Base-by-base conservation (phyloP, 2,797 vertebrate species). In the Heliangelus exortis region DNA sequence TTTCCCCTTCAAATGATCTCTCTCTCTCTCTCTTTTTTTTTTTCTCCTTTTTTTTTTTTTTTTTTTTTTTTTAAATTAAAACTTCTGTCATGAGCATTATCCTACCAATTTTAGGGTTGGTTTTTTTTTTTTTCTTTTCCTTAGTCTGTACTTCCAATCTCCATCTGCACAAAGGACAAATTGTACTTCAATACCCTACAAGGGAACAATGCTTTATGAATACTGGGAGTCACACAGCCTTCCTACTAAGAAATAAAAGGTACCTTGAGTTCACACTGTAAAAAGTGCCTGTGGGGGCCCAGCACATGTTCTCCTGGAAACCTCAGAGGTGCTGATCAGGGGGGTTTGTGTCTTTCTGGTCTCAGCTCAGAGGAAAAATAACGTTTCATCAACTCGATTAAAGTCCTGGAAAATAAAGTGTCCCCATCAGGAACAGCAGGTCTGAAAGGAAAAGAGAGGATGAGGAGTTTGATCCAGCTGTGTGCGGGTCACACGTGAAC, bases 1-100 rank as follows among this genome's bases (percentile, higher is more conserved):
- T 67, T 94, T 89, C 80, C 31, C 73, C n/a, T 91, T 58, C 58
- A 68, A 92, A 67, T 25, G 25, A 87, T 34, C 39, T 85, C 73
- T 57, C 69, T 26, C 39, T 14, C 36, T 36, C 36, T 36, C n/a
- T n/a, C n/a, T 36, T 39, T 39, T 39, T 39, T 12, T 13, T 41
- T 41, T 41, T 41, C n/a, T 41, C 15, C 13, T 41, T 62, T 82
- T 33, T 25, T 26, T 39, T 39, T 39, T 39, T 12, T 12, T 39
- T 39, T 39, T 39, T 39, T 39, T 39, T 39, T 62, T 84, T 33
- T 25, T 29, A 45, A 89, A 90, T 41, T 51, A 76, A 76, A 23
- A 15, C 41, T 74, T 67, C 39, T 81, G 62, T 51, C 58, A 6
- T 33, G 41, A 67, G 12, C 53, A 5, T 88, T 66, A 72, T 48